Evolutionary conservation across 2,888 invertebrate genomes (phyloP).

Genomic region (Leptinotarsa peninsularis): DNA sequence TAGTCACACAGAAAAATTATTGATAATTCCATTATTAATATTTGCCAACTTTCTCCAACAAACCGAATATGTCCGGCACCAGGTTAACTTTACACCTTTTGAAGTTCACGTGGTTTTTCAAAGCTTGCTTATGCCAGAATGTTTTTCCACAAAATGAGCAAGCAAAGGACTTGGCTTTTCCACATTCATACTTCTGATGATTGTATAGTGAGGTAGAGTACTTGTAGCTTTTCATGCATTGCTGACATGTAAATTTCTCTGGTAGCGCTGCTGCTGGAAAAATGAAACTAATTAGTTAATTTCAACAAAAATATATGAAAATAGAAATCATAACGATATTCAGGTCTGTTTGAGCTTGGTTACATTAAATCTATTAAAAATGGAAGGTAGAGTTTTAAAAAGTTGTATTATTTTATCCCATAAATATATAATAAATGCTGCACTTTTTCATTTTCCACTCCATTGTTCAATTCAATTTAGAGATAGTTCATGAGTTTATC

Average conservation of each 20-base stretch:
- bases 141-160: conserved; percentile 47
- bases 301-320: neutral
- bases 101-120: conserved; percentile 34
- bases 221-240: conserved; percentile 50
- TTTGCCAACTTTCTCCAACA: conserved; percentile 19
- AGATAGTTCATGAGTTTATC: too few relatives aligned
- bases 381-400: too few relatives aligned
- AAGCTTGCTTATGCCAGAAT: conserved; percentile 39
- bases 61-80: conserved; percentile 23
- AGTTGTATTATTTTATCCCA: too few relatives aligned
- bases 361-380: too few relatives aligned
- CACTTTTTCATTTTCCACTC: too few relatives aligned
- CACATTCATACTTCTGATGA: conserved; percentile 56
- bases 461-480: too few relatives aligned
- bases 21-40: neutral
- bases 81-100: conserved; percentile 33
- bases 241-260: conserved; percentile 43
- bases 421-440: too few relatives aligned
- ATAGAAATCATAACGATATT: neutral
- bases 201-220: conserved; percentile 51
- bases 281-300: neutral
- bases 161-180: conserved; percentile 50
- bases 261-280: neutral
- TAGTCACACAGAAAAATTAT: neutral
- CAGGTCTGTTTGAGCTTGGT: neutral